phyloP scores from a whole-genome alignment of 2,113 vertebrate species.

The Lycaon pictus region DNA sequence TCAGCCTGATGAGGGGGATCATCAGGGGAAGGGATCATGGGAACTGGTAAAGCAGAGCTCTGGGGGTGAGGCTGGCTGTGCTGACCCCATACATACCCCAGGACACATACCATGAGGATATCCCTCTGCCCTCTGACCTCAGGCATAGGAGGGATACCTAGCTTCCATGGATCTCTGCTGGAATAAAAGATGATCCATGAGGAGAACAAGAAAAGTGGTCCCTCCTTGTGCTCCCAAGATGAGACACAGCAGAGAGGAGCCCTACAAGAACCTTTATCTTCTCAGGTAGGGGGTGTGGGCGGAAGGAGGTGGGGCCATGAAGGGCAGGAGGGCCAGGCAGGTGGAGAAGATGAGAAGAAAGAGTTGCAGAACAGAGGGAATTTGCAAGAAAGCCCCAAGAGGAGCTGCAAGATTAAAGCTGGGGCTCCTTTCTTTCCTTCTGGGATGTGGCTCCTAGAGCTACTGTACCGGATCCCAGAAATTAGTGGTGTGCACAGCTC shows the following conservation, averaged over 20 bases:
- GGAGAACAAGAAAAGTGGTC: neutral
- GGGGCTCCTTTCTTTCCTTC: neutral
- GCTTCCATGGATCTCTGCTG: neutral
- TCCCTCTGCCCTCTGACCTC: neutral
- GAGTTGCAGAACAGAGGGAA: neutral
- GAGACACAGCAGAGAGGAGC: neutral
- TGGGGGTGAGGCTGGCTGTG: neutral
- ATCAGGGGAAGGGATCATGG: neutral
- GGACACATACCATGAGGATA: rapidly evolving
- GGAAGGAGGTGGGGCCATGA: neutral
- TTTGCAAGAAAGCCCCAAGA: neutral
- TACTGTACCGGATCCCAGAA: neutral
- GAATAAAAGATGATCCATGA: neutral
- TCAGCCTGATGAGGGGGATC: neutral
- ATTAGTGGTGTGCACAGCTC: neutral
- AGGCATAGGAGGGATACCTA: neutral
- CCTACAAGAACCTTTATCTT: neutral
- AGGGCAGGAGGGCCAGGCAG: neutral
- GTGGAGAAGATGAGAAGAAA: neutral
- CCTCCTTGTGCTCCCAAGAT: neutral
- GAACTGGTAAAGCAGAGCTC: neutral
- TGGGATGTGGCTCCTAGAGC: neutral
- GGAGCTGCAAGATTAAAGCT: neutral
- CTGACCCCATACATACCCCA: neutral
- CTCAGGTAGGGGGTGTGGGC: neutral